Percentiles rank a stretch among this genome's conserved stretches.
These are phyloP conservation scores for Argyra leucocephala DNA, from an alignment of 2,888 invertebrate genomes.

Conservation along the genomic window DNA sequence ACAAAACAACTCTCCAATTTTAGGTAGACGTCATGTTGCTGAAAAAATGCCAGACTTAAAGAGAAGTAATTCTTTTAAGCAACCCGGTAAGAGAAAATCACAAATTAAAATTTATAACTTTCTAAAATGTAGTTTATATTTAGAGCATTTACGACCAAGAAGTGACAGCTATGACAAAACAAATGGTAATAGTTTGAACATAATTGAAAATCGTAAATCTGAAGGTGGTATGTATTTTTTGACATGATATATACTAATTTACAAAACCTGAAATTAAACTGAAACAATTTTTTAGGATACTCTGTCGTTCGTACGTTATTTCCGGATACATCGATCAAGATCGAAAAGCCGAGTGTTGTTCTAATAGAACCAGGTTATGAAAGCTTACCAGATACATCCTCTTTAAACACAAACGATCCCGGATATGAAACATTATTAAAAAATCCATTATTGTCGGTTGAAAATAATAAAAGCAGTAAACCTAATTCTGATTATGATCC, in stretches of 20 bases:
- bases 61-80: constrained; percentile 25
- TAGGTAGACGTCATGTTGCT: constrained; percentile 28
- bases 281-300: neutral
- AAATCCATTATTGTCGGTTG: constrained; percentile 26
- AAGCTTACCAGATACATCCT: constrained; percentile 46
- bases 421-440: constrained; percentile 59
- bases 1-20: constrained; percentile 37
- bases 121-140: constrained; percentile 23
- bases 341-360: constrained; percentile 36
- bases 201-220: constrained; percentile 39
- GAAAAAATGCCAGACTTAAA: constrained; percentile 20
- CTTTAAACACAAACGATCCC: constrained; percentile 55
- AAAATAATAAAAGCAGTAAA: constrained; percentile 30
- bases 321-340: constrained; percentile 22
- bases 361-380: constrained; percentile 34
- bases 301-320: constrained; percentile 20
- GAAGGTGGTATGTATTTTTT: constrained; percentile 28
- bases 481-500: constrained; percentile 59
- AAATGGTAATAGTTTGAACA: constrained; percentile 43
- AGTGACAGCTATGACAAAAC: constrained; percentile 43
- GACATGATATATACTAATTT: neutral
- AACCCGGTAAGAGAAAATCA: constrained; percentile 23
- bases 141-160: constrained; percentile 44
- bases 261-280: neutral
- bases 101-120: constrained; percentile 1